Base-by-base conservation (phyloP, 2,113 vertebrate species). In the Copsychus sechellarum region DNA sequence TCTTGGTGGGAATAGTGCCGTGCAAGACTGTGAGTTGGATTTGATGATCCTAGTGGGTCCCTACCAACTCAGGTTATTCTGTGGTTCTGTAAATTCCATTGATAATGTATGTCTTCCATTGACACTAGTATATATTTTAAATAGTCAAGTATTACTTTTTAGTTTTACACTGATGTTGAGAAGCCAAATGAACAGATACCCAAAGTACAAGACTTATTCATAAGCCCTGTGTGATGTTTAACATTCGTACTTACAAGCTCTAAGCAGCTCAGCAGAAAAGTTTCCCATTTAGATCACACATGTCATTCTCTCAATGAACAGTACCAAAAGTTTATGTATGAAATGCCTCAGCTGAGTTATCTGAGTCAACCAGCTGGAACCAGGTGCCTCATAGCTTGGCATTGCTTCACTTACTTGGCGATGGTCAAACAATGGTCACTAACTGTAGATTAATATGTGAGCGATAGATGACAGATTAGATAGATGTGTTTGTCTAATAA, bases 221-320 rank as follows among this genome's bases (percentile, higher is more conserved):
- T 45, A 51, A 81, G 22, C 7, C 20, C 7, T 24, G 8, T 21
- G 29, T 0, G 0, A 12, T 5, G 6, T 13, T 50, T 57, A 70
- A 11, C 18, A 8, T 71, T 86, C 3, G 9, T 45, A 50, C 42
- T 73, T 2, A 1, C 15, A 64, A 42, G 8, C 7, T 62, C 64
- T 65, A 50, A 54, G 45, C 26, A 80, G 38, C 25, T 54, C n/a
- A 83, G 45, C 33, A 62, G 36, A 51, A 51, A 89, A 9, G 11
- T 58, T 94, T 51, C 51, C 14, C 12, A 10, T 62, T 78, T 36
- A 31, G 31, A 45, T 25, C 64, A 81, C 34, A 24, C 8, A 34
- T 17, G 15, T 45, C 14, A 38, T 61, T 83, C 13, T 50, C 25
- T 66, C 34, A 33, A 7, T 26, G 33, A 78, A 47, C 12, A 45